A percentile compares a stretch with the other conserved stretches of the same genome.
Conservation (phyloP, 1,140 invertebrate species). For the Zophobas atratus region DNA sequence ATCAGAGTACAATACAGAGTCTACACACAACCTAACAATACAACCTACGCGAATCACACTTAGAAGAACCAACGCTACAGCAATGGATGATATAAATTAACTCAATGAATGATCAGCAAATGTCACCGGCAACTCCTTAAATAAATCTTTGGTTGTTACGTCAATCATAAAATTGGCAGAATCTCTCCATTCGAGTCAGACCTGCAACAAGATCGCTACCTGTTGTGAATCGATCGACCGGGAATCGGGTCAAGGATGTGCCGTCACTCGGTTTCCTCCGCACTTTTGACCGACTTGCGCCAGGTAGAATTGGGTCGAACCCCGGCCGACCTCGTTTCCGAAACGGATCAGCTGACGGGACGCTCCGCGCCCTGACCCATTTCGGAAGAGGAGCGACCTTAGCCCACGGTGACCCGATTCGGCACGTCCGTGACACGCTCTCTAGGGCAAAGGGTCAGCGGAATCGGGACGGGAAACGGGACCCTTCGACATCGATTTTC, state of each 20-base stretch:
- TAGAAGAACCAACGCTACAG: not conserved
- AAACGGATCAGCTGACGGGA: slow-evolving; percentile 9
- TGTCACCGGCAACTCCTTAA: slow-evolving; percentile 22
- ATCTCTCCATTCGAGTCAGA: slow-evolving; percentile 15
- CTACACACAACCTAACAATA: not conserved
- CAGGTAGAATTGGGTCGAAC: slow-evolving; percentile 23
- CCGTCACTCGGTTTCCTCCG: not conserved
- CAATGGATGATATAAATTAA: slow-evolving; percentile 37
- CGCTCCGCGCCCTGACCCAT: not conserved
- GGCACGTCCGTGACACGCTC: not conserved
- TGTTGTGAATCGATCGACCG: slow-evolving; percentile 7
- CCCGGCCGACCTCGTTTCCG: slow-evolving; percentile 28
- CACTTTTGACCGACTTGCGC: slow-evolving; percentile 4
- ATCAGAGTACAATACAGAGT: slow-evolving; percentile 21
- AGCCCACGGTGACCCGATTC: slow-evolving; percentile 22
- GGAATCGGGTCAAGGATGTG: slow-evolving; percentile 27
- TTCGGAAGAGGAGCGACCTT: slow-evolving; percentile 11
- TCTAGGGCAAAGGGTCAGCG: slow-evolving; percentile 25
- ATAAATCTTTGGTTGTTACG: slow-evolving; percentile 40
- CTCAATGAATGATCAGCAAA: not conserved
- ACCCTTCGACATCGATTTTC: not conserved
- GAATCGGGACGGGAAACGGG: not conserved
- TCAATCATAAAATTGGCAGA: not conserved
- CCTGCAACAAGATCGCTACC: slow-evolving; percentile 27
- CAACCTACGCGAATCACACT: slow-evolving; percentile 23